These are phyloP conservation scores for Brachyhypopomus gauderio DNA, from an alignment of 2,113 vertebrate species.

Conservation along the genomic window DNA sequence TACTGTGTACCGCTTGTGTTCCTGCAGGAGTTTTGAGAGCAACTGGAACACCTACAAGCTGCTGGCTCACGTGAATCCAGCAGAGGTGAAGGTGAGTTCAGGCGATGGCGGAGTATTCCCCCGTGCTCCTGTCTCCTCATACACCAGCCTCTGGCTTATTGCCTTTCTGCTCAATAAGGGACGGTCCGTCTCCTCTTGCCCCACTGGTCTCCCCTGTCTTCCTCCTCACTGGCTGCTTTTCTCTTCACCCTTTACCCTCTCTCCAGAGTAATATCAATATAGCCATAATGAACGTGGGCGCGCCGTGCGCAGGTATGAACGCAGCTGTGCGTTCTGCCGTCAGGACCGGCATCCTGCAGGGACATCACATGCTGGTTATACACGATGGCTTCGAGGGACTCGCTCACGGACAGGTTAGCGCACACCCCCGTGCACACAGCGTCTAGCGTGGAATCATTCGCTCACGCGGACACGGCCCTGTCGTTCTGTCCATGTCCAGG, in stretches of 20 bases:
- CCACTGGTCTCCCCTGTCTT: background rate
- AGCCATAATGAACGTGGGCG: slow-evolving; percentile 88
- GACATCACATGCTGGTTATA: slow-evolving; percentile 85
- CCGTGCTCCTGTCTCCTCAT: background rate
- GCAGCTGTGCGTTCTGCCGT: slow-evolving; percentile 85
- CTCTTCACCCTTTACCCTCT: background rate
- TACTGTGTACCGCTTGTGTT: slow-evolving; percentile 19
- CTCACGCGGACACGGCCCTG: background rate
- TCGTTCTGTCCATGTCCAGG: slow-evolving; percentile 65
- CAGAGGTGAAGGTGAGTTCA: slow-evolving; percentile 79
- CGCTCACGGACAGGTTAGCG: slow-evolving; percentile 80
- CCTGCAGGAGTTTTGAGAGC: slow-evolving; percentile 91
- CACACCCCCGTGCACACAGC: background rate
- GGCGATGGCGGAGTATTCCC: background rate
- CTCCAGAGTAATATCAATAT: slow-evolving; percentile 80
- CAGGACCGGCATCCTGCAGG: slow-evolving; percentile 87
- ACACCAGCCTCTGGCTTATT: background rate
- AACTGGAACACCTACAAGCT: slow-evolving; percentile 95
- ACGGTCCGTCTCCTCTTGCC: background rate
- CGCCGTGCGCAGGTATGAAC: slow-evolving; percentile 93
- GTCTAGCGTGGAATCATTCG: background rate
- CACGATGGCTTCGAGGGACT: slow-evolving; percentile 93
- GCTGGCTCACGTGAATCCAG: slow-evolving; percentile 86
- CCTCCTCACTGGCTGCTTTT: background rate
- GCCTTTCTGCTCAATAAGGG: background rate